Conservation (phyloP, 1,140 invertebrate species). For the Lasaia peninsularis region DNA sequence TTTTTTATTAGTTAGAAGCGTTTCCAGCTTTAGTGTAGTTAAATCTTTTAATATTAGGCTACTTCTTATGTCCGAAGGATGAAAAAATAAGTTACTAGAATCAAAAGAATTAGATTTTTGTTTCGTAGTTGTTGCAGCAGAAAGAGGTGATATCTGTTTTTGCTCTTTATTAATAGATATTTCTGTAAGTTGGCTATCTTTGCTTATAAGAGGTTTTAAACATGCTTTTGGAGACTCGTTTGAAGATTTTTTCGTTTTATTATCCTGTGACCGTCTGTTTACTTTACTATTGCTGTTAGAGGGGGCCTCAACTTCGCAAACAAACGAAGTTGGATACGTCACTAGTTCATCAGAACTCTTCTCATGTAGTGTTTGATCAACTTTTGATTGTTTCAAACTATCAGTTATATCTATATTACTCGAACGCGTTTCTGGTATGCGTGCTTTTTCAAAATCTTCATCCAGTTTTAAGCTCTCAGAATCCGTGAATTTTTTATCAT, state of each 20-base stretch:
- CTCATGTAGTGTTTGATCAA: conserved; percentile 20
- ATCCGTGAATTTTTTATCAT: background rate
- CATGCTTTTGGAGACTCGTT: conserved; percentile 18
- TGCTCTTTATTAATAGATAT: conserved; percentile 35
- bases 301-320: conserved; percentile 16
- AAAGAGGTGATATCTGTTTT: conserved; percentile 22
- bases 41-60: background rate
- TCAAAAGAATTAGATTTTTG: background rate
- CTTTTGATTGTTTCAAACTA: background rate
- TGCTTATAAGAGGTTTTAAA: too few relatives aligned
- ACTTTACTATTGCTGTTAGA: conserved; percentile 24
- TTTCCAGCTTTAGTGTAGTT: background rate
- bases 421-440: background rate
- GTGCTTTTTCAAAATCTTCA: conserved; percentile 8
- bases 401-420: background rate
- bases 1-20: background rate
- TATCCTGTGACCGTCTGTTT: conserved; percentile 24
- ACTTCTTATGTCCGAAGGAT: background rate
- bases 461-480: background rate
- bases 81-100: background rate
- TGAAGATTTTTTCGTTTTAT: conserved; percentile 27
- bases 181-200: conserved; percentile 14
- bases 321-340: conserved; percentile 40
- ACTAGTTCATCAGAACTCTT: conserved; percentile 41
- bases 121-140: background rate